Evolutionary conservation across 2,113 vertebrate species (phyloP).

Genomic region (Prionailurus bengalensis): DNA sequence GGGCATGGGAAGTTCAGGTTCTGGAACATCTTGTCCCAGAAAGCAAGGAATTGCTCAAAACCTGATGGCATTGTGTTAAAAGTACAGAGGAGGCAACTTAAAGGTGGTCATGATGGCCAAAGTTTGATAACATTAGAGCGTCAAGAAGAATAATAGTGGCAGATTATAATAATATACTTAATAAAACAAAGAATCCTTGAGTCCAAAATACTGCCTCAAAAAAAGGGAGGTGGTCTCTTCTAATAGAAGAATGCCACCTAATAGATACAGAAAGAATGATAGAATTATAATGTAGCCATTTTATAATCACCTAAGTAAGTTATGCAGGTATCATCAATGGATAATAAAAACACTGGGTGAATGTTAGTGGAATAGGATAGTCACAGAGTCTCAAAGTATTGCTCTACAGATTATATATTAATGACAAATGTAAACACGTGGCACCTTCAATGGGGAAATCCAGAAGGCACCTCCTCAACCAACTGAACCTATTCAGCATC

Average conservation of each 20-base stretch:
- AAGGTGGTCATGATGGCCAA: not conserved
- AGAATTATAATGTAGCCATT: not conserved
- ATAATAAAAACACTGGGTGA: not conserved
- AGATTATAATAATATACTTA: not conserved
- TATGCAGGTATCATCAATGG: not conserved
- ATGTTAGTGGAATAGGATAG: not conserved
- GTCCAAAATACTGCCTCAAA: not conserved
- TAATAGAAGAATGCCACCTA: not conserved
- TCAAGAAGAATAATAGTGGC: not conserved
- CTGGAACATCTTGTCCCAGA: not conserved
- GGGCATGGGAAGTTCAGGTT: not conserved
- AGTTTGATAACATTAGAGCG: not conserved
- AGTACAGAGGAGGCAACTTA: not conserved
- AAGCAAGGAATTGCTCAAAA: constrained; percentile 35
- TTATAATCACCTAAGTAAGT: constrained; percentile 5
- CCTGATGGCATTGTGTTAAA: not conserved
- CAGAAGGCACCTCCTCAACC: not conserved
- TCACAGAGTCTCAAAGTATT: not conserved
- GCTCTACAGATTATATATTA: not conserved
- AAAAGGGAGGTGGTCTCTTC: not conserved
- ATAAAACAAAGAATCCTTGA: not conserved
- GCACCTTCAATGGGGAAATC: not conserved
- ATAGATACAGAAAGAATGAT: not conserved
- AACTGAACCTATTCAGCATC: not conserved
- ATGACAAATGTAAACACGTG: not conserved